Conservation (phyloP, 2,797 vertebrate genomes). For the Eupleurogrammus muticus region DNA sequence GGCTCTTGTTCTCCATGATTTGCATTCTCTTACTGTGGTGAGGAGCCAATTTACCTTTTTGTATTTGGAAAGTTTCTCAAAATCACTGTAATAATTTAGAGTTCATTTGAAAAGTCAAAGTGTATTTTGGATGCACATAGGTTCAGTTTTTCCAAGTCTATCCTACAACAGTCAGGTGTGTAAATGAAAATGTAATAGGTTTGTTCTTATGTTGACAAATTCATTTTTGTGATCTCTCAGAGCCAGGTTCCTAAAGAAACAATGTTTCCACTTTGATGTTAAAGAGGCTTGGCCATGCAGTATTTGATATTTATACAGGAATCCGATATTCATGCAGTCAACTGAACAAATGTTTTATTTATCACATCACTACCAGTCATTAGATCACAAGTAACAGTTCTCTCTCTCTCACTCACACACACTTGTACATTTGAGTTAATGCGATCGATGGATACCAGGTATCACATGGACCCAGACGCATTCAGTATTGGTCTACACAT, state of each 20-base stretch:
- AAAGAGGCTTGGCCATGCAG: no score
- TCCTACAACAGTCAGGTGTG: no score
- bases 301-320: neutral
- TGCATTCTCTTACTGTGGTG: neutral
- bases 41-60: neutral
- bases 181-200: no score
- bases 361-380: conserved; percentile 51
- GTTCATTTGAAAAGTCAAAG: neutral
- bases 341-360: conserved; percentile 63
- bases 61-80: neutral
- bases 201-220: no score
- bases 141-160: no score
- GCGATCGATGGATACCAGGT: conserved; percentile 23
- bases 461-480: conserved; percentile 17
- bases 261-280: no score
- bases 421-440: conserved; percentile 50
- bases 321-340: conserved; percentile 6
- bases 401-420: conserved; percentile 36
- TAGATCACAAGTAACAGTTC: conserved; percentile 23
- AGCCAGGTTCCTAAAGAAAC: no score
- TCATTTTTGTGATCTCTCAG: no score
- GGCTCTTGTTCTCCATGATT: conserved; percentile 4
- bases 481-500: conserved; percentile 2
- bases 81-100: neutral
- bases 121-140: no score